Base-by-base conservation (phyloP, 92 coral and sea anemone species). In the Muricea muricata region DNA sequence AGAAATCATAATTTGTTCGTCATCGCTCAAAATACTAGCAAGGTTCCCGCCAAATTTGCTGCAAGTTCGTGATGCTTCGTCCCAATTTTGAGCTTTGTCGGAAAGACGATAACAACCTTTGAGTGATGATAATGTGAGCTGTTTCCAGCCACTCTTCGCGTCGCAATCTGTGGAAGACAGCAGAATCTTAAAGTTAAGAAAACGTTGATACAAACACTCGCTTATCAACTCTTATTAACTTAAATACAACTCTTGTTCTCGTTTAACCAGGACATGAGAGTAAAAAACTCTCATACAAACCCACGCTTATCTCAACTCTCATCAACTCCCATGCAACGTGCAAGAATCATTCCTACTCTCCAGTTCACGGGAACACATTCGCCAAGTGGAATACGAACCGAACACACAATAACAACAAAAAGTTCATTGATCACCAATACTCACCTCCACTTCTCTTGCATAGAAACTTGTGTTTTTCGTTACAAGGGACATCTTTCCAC, bases 1-100 rank as follows among this genome's bases (percentile, higher is more conserved):
- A 7, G 97, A 89, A 40, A 96, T 89, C 99, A 96, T 96, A 12
- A 94, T 96, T 82, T 96, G 97, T 85, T 96, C 99, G 84, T 96
- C 97, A 85, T 96, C 97, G 77, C 98, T 90, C 24, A 96, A 86
- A 55, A 96, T 84, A 54, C 98, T 93, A 31, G 99, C 94, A 58
- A 96, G 86, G 28, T 86, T 84, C 45, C 96, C 97, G 31, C 93
- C 91, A 63, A 87, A 88, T 65, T 93, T 89, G 67, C 89, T 91
- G 65, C 99, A 96, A 39, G 87, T 74, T 68, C 72, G 92, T 6
- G 87, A 89, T 8, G 99, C 97, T 30, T 94, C 96, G 33, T 92
- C 96, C 99, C 99, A 96, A 0, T 92, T 80, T 77, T 84, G 89
- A 54, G 78, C 33, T 31, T 93, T 93, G 32, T 93, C 87, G 73